These are phyloP conservation scores for Hozukius guyotensis DNA, from an alignment of 2,797 vertebrate genomes.

Conservation along the genomic window DNA sequence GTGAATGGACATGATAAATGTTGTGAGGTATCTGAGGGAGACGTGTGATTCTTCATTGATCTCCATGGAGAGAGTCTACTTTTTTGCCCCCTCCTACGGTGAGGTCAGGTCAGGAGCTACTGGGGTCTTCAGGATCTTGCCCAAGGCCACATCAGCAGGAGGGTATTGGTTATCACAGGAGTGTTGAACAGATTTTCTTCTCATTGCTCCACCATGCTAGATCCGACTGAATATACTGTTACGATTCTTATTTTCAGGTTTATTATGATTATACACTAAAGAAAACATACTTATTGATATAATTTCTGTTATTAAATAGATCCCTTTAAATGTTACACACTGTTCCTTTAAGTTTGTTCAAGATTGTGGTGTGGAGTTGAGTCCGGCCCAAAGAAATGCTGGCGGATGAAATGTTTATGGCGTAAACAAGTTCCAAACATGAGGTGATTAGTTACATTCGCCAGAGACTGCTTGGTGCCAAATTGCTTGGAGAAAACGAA, in stretches of 20 bases:
- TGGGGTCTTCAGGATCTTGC: neutral
- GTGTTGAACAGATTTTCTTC: neutral
- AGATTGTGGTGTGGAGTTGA: constrained; percentile 10
- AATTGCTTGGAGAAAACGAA: constrained; percentile 35
- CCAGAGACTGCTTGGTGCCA: constrained; percentile 31
- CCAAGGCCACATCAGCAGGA: neutral
- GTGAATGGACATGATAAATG: neutral
- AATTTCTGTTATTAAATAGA: no score
- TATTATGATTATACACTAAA: no score
- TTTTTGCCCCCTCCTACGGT: neutral
- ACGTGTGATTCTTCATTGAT: neutral
- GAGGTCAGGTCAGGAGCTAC: neutral
- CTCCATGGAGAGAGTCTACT: neutral
- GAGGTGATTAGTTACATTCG: constrained; percentile 54
- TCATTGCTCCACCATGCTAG: neutral
- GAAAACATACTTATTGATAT: no score
- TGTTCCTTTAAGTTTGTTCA: constrained; percentile 8
- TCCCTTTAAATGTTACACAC: no score
- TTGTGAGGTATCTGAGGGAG: neutral
- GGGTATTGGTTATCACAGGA: neutral
- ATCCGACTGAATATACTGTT: neutral
- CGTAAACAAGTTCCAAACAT: constrained; percentile 30
- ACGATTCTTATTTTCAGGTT: no score
- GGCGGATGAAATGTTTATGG: constrained; percentile 29
- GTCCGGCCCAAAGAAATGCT: constrained; percentile 8